A percentile compares a stretch with the other conserved stretches of the same genome.
These are phyloP conservation scores for Caenorhabditis sulstoni DNA, from an alignment of 2,888 invertebrate species.

Conservation along the genomic window DNA sequence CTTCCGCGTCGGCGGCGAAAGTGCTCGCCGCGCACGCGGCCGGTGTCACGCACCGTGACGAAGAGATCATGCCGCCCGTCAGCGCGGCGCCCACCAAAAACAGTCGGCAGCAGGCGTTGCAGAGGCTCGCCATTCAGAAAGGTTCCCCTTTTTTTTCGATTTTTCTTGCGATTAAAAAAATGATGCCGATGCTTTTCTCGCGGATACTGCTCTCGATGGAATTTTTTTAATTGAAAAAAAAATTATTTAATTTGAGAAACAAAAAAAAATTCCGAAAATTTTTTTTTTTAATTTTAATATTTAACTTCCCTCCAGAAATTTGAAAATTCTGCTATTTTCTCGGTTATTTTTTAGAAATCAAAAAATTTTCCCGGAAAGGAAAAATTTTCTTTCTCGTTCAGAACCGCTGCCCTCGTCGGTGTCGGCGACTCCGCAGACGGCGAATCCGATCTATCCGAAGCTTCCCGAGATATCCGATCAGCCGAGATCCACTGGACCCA, in stretches of 20 bases:
- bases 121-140: constrained; percentile 77
- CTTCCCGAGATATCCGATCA: constrained; percentile 70
- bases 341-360: no score
- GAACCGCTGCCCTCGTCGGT: constrained; percentile 66
- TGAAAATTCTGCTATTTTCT: no score
- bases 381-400: no score
- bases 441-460: constrained; percentile 69
- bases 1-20: constrained; percentile 74
- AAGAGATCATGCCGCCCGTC: constrained; percentile 77
- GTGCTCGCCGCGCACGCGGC: constrained; percentile 77
- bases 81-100: constrained; percentile 76
- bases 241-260: not conserved
- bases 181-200: no score
- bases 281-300: no score
- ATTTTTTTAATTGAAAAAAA: no score
- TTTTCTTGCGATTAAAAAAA: no score
- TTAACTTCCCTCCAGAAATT: no score
- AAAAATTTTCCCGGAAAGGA: no score
- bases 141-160: no score
- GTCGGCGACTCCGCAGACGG: constrained; percentile 55
- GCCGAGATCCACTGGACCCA: constrained; percentile 48
- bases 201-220: no score
- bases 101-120: constrained; percentile 76
- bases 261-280: not conserved
- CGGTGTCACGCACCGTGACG: constrained; percentile 63